Conservation (phyloP, 2,797 vertebrate genomes). For the Myoxocephalus aenaeus region DNA sequence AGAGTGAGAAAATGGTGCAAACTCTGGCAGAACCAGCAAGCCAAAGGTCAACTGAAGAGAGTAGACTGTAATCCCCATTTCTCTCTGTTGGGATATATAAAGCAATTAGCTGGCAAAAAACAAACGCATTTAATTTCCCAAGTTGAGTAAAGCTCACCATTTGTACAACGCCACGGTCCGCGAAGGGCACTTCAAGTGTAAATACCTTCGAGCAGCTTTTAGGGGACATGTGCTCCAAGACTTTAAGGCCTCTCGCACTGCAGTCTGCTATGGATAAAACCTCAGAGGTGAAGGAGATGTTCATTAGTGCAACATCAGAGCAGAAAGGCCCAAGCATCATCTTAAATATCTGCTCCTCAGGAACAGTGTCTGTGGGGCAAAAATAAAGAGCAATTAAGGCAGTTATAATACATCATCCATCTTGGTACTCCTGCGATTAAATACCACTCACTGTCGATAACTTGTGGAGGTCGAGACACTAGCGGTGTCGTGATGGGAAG, state of each 20-base stretch:
- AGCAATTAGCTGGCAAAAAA: background rate
- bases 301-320: conserved; percentile 69
- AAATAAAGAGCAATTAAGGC: too few species aligned
- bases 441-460: conserved; percentile 56
- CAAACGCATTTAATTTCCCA: background rate
- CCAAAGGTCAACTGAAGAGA: conserved; percentile 68
- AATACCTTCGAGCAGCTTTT: conserved; percentile 68
- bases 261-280: conserved; percentile 66
- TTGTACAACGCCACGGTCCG: conserved; percentile 57
- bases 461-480: conserved; percentile 22
- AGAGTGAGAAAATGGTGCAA: conserved; percentile 50
- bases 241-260: conserved; percentile 61
- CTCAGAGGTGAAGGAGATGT: conserved; percentile 64
- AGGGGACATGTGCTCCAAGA: conserved; percentile 62
- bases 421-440: too few species aligned
- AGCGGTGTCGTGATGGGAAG: conserved; percentile 67
- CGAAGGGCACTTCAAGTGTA: conserved; percentile 75
- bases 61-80: background rate
- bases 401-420: too few species aligned
- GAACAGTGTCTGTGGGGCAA: conserved; percentile 63
- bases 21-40: conserved; percentile 67
- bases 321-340: conserved; percentile 68
- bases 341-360: conserved; percentile 65
- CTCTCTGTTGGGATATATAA: conserved; percentile 44
- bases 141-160: conserved; percentile 42